Percentiles rank a stretch among this genome's conserved stretches.
phyloP scores from a whole-genome alignment of 2,113 vertebrate species.

The Indri indri region DNA sequence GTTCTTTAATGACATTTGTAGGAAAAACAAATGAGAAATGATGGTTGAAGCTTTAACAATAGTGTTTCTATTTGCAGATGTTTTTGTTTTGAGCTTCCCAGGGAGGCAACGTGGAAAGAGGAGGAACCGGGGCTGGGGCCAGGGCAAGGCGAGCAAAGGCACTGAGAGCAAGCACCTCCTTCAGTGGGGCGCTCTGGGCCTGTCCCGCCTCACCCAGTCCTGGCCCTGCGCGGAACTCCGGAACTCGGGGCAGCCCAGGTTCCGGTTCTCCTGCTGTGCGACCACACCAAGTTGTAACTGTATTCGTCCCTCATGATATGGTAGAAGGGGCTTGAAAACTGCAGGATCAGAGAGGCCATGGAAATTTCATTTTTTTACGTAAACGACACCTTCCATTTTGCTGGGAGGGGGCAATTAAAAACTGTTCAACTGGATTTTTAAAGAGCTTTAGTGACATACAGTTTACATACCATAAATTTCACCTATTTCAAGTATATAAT shows the following conservation, averaged over 20 bases:
- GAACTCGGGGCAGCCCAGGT: too few species aligned
- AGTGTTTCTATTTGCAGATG: not conserved
- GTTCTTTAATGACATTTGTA: not conserved
- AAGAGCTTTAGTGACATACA: not conserved
- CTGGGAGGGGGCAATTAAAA: not conserved
- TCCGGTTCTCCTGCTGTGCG: not conserved
- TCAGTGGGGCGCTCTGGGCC: accelerated
- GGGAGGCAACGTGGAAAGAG: not conserved
- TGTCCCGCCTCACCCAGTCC: not conserved
- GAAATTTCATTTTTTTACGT: not conserved
- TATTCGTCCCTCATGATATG: not conserved
- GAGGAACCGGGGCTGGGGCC: too few species aligned
- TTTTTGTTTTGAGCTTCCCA: not conserved
- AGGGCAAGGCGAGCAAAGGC: not conserved
- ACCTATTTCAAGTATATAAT: not conserved
- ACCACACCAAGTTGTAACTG: not conserved
- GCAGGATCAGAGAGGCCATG: too few species aligned
- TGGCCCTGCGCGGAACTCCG: not conserved
- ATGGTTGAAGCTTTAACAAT: not conserved
- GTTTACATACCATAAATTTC: not conserved
- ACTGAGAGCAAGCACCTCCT: not conserved
- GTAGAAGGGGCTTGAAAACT: not conserved
- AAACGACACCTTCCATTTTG: not conserved
- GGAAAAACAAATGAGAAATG: constrained; percentile 2
- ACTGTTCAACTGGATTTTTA: not conserved